Evolutionary conservation across 1,140 invertebrate genomes (phyloP), one percentile per base, ranked within the genome.

Genomic region (Ceratina calcarata): DNA sequence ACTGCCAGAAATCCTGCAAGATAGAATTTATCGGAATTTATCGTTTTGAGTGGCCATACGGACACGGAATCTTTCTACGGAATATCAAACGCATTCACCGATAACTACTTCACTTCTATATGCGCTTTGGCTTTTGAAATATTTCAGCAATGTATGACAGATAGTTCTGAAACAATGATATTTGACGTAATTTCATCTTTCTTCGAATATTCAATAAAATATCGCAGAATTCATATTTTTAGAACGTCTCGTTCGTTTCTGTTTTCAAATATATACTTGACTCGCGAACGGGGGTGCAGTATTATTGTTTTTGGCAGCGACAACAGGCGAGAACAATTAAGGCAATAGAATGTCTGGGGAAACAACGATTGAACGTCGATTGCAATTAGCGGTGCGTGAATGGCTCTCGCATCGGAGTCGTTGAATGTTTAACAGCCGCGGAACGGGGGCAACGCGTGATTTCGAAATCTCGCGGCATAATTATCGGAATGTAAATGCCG

Each of bases 11-110:
- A 58, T 61, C 74, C 24, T 57, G 12, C 16, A 32, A 49, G 60
- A 62, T 77, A 64, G 58, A 67, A 67, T 65, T 45, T 45, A 45
- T 45, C 37, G 60, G 51, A 58, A 69, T 77, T 77, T 61, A 80
- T 84, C 79, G 37, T 27, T 27, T 12, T 6, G 18, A 18, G 13
- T 55, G 57, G 24, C 45, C 18, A 13, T 49, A 55, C 53, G 16
- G 60, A 66, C 58, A 73, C 61, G 75, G 70, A 55, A 64, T 70
- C 57, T 64, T 75, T 15, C 55, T 16, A 13, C 61, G 65, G 68
- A 73, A 72, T 66, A 58, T 79, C 62, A 18, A n/a, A 7, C 15
- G n/a, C n/a, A 57, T 57, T 16, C 55, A 4, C n/a, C 3, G n/a
- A 57, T 57, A 57, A 45, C 37, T 57, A 57, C 18, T 57, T n/a